Conservation (phyloP, 2,797 vertebrate genomes). For the Ctenopoma kingsleyae region DNA sequence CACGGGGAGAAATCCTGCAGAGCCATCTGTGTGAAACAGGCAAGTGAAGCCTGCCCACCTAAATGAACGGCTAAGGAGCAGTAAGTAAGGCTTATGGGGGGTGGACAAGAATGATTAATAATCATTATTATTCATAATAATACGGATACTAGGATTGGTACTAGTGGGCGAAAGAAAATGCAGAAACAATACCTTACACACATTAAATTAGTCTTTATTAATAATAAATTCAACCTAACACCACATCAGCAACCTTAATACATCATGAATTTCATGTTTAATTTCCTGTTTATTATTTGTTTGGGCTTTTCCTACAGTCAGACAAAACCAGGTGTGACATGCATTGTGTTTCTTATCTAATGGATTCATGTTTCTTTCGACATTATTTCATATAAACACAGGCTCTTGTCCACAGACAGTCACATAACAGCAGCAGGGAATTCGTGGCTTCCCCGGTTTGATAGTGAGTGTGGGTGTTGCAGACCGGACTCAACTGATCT, state of each 20-base stretch:
- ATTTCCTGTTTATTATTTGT: too few species aligned
- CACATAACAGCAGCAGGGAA: conserved; percentile 50
- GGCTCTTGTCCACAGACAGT: conserved; percentile 18
- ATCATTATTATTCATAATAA: too few species aligned
- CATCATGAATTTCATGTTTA: too few species aligned
- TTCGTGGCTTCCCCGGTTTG: conserved; percentile 72
- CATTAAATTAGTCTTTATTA: background rate
- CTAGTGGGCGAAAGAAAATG: too few species aligned
- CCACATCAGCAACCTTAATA: background rate
- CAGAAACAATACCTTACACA: too few species aligned
- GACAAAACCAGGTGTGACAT: background rate
- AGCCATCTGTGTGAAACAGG: conserved; percentile 3
- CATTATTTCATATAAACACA: background rate
- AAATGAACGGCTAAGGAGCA: background rate
- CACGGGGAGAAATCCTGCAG: conserved; percentile 38
- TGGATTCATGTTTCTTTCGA: background rate
- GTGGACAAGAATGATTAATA: background rate
- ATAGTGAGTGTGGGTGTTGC: conserved; percentile 68
- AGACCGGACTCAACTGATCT: conserved; percentile 47
- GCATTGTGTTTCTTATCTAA: background rate
- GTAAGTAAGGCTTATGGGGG: too few species aligned
- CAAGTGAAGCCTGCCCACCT: background rate
- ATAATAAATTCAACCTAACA: background rate
- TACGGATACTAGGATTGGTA: too few species aligned
- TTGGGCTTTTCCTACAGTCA: background rate